Percentiles rank a stretch among this genome's conserved stretches.
Conservation (phyloP, 2,113 vertebrate species). For the Cephalopterus ornatus region DNA sequence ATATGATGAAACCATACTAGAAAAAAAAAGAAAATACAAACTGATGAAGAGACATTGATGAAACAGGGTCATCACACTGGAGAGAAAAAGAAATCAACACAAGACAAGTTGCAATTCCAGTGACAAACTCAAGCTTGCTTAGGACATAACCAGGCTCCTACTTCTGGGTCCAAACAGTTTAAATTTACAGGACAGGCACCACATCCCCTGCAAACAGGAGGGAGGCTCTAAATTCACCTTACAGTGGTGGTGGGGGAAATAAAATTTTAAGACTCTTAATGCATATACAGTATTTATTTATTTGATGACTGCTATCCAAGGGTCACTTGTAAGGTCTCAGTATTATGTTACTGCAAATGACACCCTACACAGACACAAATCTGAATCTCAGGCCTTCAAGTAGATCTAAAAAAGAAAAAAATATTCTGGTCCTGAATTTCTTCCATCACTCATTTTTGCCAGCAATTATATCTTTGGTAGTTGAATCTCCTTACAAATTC, state of each 20-base stretch:
- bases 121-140: neutral
- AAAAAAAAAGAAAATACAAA: constrained; percentile 49
- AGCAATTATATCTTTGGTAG: neutral
- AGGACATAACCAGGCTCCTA: neutral
- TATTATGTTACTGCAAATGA: neutral
- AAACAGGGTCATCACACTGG: neutral
- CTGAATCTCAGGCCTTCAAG: neutral
- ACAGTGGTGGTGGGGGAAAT: no score
- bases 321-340: neutral
- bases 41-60: neutral
- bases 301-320: neutral
- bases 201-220: neutral
- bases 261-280: neutral
- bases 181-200: neutral
- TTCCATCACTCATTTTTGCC: neutral
- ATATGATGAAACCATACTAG: constrained; percentile 97
- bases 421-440: neutral
- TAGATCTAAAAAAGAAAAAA: neutral
- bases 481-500: neutral
- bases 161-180: neutral
- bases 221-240: neutral
- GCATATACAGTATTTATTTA: neutral
- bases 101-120: neutral
- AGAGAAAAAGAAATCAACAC: neutral
- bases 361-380: neutral